These are phyloP conservation scores for Sarcophaga variegata DNA, from an alignment of 2,888 invertebrate species.

Conservation along the genomic window DNA sequence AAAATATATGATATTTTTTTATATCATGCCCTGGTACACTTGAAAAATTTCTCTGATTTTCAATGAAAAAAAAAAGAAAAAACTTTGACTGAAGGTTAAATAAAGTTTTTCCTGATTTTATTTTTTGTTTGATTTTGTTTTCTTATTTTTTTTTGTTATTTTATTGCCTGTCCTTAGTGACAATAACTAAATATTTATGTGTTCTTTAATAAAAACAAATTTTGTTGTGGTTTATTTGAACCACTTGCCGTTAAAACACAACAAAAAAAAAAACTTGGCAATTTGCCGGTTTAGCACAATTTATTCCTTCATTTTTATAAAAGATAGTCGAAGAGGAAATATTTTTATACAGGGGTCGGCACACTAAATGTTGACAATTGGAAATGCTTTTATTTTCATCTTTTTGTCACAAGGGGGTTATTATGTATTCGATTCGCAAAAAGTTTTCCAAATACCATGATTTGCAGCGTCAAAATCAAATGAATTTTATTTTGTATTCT, in stretches of 20 bases:
- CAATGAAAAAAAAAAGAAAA: not conserved
- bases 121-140: not conserved
- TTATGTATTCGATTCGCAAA: too few species aligned
- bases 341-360: not conserved
- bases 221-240: conserved; percentile 36
- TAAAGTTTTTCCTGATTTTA: conserved; percentile 9
- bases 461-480: too few species aligned
- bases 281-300: conserved; percentile 51
- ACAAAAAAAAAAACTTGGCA: conserved; percentile 53
- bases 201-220: conserved; percentile 32
- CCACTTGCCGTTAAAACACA: conserved; percentile 49
- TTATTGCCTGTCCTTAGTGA: conserved; percentile 11
- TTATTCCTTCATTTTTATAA: conserved; percentile 12
- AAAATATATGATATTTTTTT: too few species aligned
- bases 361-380: not conserved
- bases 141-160: conserved; percentile 6
- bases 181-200: conserved; percentile 45
- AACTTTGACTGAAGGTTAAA: conserved; percentile 31
- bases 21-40: not conserved
- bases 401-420: too few species aligned
- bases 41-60: not conserved
- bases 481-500: too few species aligned
- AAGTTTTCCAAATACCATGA: too few species aligned
- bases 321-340: not conserved
- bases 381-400: too few species aligned